phyloP scores from a whole-genome alignment of 2,888 invertebrate genomes.

The Epistrophella euchroma region DNA sequence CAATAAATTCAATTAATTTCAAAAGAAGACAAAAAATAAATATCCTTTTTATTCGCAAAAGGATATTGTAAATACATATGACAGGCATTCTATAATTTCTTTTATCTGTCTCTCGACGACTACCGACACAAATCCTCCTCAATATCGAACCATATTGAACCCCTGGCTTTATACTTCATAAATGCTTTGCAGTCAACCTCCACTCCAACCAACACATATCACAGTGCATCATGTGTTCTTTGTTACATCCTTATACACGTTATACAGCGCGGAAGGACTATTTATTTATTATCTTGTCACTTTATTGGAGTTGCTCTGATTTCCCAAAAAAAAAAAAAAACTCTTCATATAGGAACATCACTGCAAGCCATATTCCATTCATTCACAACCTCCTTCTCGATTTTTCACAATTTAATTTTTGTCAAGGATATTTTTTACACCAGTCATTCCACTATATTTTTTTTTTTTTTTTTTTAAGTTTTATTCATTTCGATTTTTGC shows the following conservation, averaged over 20 bases:
- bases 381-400: slow-evolving; percentile 46
- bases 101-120: slow-evolving; percentile 57
- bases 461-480: slow-evolving; percentile 24
- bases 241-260: slow-evolving; percentile 43
- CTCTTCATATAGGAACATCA: slow-evolving; percentile 43
- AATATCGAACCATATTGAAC: slow-evolving; percentile 29
- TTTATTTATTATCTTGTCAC: slow-evolving; percentile 76
- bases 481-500: slow-evolving; percentile 67
- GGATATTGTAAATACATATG: slow-evolving; percentile 77
- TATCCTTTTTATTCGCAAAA: slow-evolving; percentile 52
- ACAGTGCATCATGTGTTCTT: slow-evolving; percentile 36
- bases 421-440: slow-evolving; percentile 73
- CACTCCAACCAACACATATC: slow-evolving; percentile 1
- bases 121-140: slow-evolving; percentile 47
- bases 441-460: no score
- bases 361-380: slow-evolving; percentile 11
- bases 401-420: slow-evolving; percentile 74
- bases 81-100: slow-evolving; percentile 81
- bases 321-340: slow-evolving; percentile 21
- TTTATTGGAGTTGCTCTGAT: slow-evolving; percentile 67
- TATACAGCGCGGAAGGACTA: slow-evolving; percentile 53
- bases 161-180: slow-evolving; percentile 43
- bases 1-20: slow-evolving; percentile 81
- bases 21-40: slow-evolving; percentile 80
- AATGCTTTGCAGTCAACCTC: slow-evolving; percentile 32